Evolutionary conservation across 2,888 invertebrate species (phyloP), one percentile per base, ranked within the genome.

Genomic region (Eurois occulta): DNA sequence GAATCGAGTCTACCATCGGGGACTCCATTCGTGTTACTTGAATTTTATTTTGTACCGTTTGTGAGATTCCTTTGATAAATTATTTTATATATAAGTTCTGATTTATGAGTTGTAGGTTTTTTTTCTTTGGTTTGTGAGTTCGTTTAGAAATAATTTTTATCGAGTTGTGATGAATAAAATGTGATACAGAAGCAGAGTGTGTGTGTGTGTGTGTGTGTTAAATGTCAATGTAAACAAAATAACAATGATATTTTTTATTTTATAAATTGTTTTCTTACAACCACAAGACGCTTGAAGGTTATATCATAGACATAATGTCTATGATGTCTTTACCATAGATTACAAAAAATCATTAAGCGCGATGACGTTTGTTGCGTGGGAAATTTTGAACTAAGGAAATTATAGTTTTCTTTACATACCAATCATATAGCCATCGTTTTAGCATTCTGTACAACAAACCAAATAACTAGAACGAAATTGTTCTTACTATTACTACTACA

Each of bases 11-110:
- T 77, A 75, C 81, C 81, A 65, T 64, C n/a, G 81, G 82, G 79
- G 75, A 80, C 77, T 65, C 32, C 38, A 71, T 78, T 80, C 85
- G 75, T 78, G 74, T 86, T 77, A 75, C 80, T 86, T 75, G 75
- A 77, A 78, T 77, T 80, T 85, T 81, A 87, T 84, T 81, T 80
- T 52, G 75, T 78, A 77, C 83, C 78, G 68, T 85, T 86, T 78
- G 65, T 77, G 16, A 80, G 82, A 80, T 75, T 72, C 76, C 81
- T 77, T 75, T 84, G 84, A 84, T 86, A 88, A 84, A 86, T 86
- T 80, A 62, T 62, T 62, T 62, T 35, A 41, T 65, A 78, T 86
- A 83, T 74, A 70, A 78, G 76, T 52, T 72, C 60, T 67, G 80
- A 81, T 81, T 81, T 84, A 74, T 81, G 71, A 67, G 62, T 69